These are phyloP conservation scores for Smutsia gigantea DNA, from an alignment of 2,797 vertebrate genomes.

Conservation along the genomic window DNA sequence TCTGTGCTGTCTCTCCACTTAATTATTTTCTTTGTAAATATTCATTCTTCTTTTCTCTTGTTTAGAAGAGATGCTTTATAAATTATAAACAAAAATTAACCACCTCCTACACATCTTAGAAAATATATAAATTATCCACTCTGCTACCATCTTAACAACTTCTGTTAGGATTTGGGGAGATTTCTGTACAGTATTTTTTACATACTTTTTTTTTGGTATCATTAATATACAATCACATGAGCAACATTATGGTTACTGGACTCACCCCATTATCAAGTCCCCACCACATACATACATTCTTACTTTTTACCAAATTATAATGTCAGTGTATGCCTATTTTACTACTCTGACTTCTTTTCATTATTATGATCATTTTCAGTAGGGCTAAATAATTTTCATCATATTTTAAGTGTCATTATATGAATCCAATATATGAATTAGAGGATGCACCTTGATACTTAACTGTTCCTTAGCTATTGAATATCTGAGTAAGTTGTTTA, in stretches of 20 bases:
- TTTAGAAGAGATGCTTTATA: not conserved
- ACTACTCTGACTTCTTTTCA: not conserved
- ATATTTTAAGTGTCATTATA: not conserved
- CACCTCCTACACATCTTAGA: not conserved
- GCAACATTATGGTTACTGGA: too few relatives aligned
- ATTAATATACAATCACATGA: too few relatives aligned
- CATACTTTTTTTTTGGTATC: too few relatives aligned
- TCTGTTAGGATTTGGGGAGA: not conserved
- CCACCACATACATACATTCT: too few relatives aligned
- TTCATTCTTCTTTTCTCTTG: not conserved
- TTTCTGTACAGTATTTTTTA: not conserved
- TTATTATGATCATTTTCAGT: not conserved
- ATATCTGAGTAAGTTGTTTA: not conserved
- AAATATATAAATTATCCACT: not conserved
- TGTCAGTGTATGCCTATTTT: not conserved
- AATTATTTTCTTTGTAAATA: not conserved
- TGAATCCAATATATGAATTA: not conserved
- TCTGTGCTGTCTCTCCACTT: not conserved
- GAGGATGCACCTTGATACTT: not conserved
- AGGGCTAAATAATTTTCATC: not conserved
- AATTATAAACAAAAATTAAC: not conserved
- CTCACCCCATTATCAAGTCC: too few relatives aligned
- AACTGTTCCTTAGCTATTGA: not conserved
- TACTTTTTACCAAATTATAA: not conserved
- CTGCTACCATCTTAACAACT: not conserved